Percentiles rank a stretch among this genome's conserved stretches.
phyloP scores from a whole-genome alignment of 2,797 vertebrate species.

The Darevskia nairensis region DNA sequence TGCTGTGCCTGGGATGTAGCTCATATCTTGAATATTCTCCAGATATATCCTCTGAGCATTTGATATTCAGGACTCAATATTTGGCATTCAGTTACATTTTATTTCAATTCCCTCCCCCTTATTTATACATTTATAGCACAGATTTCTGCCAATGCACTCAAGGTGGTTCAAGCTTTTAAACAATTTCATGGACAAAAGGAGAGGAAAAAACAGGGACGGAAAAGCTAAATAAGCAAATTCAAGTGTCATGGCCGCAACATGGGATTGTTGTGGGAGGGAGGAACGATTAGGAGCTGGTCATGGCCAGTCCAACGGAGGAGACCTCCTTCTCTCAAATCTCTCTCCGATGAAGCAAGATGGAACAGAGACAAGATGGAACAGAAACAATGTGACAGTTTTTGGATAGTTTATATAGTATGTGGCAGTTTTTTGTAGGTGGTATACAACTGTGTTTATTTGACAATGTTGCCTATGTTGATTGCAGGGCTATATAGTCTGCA shows the following conservation, averaged over 20 bases:
- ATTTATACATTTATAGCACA: not conserved
- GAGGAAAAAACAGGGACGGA: not conserved
- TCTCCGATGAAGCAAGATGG: not conserved
- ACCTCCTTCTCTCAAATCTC: not conserved
- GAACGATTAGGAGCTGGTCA: no score
- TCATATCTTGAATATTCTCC: not conserved
- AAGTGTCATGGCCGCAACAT: no score
- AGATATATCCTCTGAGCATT: not conserved
- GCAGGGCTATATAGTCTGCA: no score
- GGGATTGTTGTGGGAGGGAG: no score
- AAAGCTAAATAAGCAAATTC: not conserved
- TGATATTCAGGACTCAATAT: not conserved
- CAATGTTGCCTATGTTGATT: not conserved
- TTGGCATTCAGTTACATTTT: not conserved
- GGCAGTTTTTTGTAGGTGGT: not conserved
- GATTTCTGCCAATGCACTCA: not conserved
- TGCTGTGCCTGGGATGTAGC: not conserved
- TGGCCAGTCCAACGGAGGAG: no score
- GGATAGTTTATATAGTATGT: not conserved
- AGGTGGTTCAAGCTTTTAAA: not conserved
- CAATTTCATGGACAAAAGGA: not conserved
- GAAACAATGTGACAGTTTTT: not conserved
- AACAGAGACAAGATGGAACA: not conserved
- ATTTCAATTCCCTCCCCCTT: not conserved
- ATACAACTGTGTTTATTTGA: not conserved